Evolutionary conservation across 2,113 vertebrate genomes (phyloP), one percentile per base, ranked within the genome.

Genomic region (Echinops telfairi): DNA sequence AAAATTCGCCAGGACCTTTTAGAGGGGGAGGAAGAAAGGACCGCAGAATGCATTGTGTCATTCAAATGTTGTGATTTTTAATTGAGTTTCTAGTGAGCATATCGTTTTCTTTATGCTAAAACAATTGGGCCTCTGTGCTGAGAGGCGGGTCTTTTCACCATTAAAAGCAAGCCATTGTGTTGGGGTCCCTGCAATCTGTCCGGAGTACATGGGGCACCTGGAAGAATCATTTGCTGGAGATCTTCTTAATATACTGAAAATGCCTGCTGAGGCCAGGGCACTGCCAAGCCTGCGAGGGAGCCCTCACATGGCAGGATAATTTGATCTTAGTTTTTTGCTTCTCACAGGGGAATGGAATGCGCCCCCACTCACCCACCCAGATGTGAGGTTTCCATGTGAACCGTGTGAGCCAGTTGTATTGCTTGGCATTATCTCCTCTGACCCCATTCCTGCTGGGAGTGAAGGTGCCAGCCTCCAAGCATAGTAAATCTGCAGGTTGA

Each of bases 401-500:
- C 22, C 15, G 25, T 64, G 78, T 20, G 20, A 15, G 47, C 43
- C 71, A 53, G 3, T 89, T 82, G 86, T 40, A 75, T 87, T 29
- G 3, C 1, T 40, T 92, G 58, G 22, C 43, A 71, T 60, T 62
- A 53, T 80, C 33, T 83, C 22, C 17, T 53, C 38, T 6, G 6
- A 4, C 27, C 36, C 43, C 60, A 15, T 6, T 31, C 23, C 71
- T 23, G 57, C n/a, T 58, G 4, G 60, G 83, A 0, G 40, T 14
- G 0, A 95, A 77, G 89, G n/a, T 38, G 6, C 38, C 7, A 36
- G 75, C 95, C 96, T 93, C 89, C 71, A 93, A 83, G 38, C 91
- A 73, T 70, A 40, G 91, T 92, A 88, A 94, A 97, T 94, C 88
- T 76, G 53, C 73, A 12, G 88, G 6, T 16, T 83, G 86, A 92